phyloP scores from a whole-genome alignment of 1,140 invertebrate genomes.

The Artemia franciscana region DNA sequence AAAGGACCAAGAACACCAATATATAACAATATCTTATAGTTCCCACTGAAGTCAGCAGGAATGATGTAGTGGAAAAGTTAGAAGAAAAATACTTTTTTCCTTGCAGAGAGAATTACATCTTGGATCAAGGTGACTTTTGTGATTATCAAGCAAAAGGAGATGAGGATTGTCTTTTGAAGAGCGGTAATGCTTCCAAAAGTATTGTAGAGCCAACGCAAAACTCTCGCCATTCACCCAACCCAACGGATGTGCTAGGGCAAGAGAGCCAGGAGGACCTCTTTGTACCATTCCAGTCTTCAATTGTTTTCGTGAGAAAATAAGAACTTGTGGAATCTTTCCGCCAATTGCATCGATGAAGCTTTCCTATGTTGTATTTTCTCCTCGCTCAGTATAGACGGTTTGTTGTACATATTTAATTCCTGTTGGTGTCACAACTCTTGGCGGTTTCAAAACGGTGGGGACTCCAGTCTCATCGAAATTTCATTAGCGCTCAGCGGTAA shows the following conservation, averaged over 20 bases:
- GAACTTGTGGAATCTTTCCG: too few relatives aligned
- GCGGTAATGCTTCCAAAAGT: conserved; percentile 19
- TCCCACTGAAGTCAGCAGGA: conserved; percentile 19
- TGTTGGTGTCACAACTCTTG: too few relatives aligned
- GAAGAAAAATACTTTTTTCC: conserved; percentile 33
- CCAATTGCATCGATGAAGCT: too few relatives aligned
- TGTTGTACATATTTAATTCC: too few relatives aligned
- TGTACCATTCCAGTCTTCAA: too few relatives aligned
- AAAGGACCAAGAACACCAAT: conserved; percentile 14
- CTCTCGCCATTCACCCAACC: conserved; percentile 16
- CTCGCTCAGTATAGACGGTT: too few relatives aligned
- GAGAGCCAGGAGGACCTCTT: conserved; percentile 20
- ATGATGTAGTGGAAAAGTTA: conserved; percentile 17
- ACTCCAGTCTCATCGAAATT: too few relatives aligned
- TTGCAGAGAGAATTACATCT: conserved; percentile 9
- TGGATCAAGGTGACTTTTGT: conserved; percentile 13
- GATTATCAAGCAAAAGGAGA: conserved; percentile 9
- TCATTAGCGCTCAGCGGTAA: too few relatives aligned
- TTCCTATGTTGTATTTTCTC: too few relatives aligned
- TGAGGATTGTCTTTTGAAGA: conserved; percentile 13
- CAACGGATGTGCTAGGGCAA: conserved; percentile 5
- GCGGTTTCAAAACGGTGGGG: too few relatives aligned
- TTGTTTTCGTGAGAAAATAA: too few relatives aligned
- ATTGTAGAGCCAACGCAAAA: conserved; percentile 12
- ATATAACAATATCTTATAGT: conserved; percentile 17